Percentiles rank a stretch among this genome's conserved stretches.
phyloP scores from a whole-genome alignment of 1,140 invertebrate genomes.

The Panonychus citri region DNA sequence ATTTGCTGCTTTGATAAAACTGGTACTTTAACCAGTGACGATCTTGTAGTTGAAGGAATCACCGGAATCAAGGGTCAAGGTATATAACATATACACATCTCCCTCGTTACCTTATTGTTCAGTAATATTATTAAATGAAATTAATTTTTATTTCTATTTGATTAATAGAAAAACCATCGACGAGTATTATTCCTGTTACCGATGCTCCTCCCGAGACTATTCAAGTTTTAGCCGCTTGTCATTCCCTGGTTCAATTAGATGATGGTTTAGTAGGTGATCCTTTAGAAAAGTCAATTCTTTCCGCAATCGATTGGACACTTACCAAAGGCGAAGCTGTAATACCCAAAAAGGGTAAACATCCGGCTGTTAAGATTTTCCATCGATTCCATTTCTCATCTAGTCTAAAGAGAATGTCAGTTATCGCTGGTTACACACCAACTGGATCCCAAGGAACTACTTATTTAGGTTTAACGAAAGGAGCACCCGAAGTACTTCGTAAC shows the following conservation, averaged over 20 bases:
- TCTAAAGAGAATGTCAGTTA: constrained; percentile 91
- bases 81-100: too few species aligned
- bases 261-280: constrained; percentile 91
- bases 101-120: not conserved
- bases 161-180: constrained; percentile 13
- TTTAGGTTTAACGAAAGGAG: constrained; percentile 84
- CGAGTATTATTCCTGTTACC: constrained; percentile 32
- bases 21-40: constrained; percentile 92
- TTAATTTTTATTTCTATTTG: not conserved
- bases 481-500: constrained; percentile 73
- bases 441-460: constrained; percentile 48
- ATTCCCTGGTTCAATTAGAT: constrained; percentile 79
- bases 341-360: constrained; percentile 54
- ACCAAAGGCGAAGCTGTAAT: constrained; percentile 86
- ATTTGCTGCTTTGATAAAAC: constrained; percentile 99
- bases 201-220: constrained; percentile 51
- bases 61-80: constrained; percentile 37
- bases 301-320: constrained; percentile 82
- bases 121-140: too few species aligned
- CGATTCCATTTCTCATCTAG: constrained; percentile 88
- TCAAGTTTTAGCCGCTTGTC: constrained; percentile 85
- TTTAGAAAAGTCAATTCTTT: constrained; percentile 85
- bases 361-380: constrained; percentile 77
- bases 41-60: constrained; percentile 89
- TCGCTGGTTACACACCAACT: constrained; percentile 54